Conservation (phyloP, 2,797 vertebrate genomes). For the Anniella stebbinsi region DNA sequence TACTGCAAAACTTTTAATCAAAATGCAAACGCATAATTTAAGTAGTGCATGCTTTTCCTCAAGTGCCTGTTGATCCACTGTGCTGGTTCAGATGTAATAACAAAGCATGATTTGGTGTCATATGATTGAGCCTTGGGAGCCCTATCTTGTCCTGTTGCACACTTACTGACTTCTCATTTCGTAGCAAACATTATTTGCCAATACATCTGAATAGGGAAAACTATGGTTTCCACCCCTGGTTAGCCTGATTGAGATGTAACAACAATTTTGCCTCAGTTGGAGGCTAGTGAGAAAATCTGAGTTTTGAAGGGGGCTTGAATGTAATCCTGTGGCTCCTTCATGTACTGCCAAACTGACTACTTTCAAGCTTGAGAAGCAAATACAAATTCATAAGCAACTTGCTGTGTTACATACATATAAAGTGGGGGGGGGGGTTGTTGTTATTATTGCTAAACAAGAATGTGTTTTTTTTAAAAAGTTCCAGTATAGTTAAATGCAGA, state of each 20-base stretch:
- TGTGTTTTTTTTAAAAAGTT: neutral
- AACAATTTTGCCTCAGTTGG: neutral
- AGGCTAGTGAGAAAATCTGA: neutral
- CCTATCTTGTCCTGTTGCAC: neutral
- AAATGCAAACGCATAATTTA: neutral
- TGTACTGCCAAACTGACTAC: neutral
- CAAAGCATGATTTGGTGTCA: neutral
- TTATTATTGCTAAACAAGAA: too few species aligned
- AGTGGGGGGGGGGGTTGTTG: neutral
- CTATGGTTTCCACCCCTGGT: too few species aligned
- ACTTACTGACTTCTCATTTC: neutral
- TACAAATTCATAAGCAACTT: neutral
- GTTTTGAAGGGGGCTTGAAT: neutral
- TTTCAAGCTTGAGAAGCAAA: neutral
- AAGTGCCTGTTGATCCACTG: neutral
- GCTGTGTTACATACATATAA: neutral
- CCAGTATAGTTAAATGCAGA: neutral
- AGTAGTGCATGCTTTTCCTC: neutral
- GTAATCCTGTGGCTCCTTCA: neutral
- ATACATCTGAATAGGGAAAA: neutral
- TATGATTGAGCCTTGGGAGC: neutral
- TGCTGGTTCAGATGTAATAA: neutral
- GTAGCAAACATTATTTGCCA: neutral
- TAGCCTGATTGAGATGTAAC: neutral
- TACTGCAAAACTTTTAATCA: neutral